phyloP scores from a whole-genome alignment of 2,888 invertebrate genomes.

The Dicycla oo region DNA sequence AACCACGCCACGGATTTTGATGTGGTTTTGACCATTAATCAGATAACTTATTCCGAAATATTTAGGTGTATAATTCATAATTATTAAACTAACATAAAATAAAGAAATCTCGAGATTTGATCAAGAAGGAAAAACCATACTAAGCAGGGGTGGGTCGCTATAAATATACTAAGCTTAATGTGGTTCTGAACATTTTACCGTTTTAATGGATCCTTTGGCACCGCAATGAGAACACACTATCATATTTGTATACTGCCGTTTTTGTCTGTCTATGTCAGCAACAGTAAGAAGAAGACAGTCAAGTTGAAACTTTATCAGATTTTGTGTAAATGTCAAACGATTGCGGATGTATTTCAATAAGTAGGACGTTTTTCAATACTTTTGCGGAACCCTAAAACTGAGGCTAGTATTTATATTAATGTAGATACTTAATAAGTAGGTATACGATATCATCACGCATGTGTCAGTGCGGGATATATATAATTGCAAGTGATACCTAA shows the following conservation, averaged over 20 bases:
- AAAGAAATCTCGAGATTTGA: no score
- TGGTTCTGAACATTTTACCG: not conserved
- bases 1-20: no score
- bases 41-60: no score
- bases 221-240: not conserved
- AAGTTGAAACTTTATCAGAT: not conserved
- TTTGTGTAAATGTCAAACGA: not conserved
- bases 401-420: conserved; percentile 24
- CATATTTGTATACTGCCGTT: no score
- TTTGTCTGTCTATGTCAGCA: not conserved
- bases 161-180: no score
- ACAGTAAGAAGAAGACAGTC: no score
- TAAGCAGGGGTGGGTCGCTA: no score
- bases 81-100: no score
- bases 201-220: not conserved
- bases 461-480: conserved; percentile 12
- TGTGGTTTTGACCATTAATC: no score
- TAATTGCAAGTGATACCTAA: conserved; percentile 42
- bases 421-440: conserved; percentile 22
- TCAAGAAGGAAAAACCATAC: no score
- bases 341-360: not conserved
- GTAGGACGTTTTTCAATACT: no score
- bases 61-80: no score
- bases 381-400: conserved; percentile 21
- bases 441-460: conserved; percentile 44